Evolutionary conservation across 2,113 vertebrate genomes (phyloP).

Genomic region (Eublepharis macularius): DNA sequence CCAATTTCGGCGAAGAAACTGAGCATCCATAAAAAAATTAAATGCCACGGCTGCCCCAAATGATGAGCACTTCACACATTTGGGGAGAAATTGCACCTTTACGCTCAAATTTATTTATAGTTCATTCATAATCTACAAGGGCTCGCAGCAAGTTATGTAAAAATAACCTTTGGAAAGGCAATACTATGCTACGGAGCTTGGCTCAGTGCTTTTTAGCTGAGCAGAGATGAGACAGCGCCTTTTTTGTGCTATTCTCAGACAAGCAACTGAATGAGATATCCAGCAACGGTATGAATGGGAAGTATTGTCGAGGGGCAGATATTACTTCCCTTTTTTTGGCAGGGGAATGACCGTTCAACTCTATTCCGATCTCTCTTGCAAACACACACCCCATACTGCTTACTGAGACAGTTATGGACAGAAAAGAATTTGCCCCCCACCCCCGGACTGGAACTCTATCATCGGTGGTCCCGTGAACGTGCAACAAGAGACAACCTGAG

Average conservation of each 20-base stretch:
- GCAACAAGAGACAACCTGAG: conserved; percentile 18
- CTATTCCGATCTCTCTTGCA: background rate
- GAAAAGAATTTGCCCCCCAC: conserved; percentile 25
- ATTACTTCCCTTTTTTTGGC: conserved; percentile 16
- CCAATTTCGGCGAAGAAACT: conserved; percentile 19
- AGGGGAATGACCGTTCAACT: background rate
- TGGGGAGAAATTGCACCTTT: conserved; percentile 2
- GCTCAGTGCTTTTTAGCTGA: background rate
- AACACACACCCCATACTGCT: conserved; percentile 9
- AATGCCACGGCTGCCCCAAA: conserved; percentile 34
- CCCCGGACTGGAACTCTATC: background rate
- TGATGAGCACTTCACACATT: conserved; percentile 22
- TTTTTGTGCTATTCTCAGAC: conserved; percentile 22
- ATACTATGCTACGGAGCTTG: conserved; percentile 7
- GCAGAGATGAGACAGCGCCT: background rate
- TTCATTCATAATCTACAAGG: conserved; percentile 8
- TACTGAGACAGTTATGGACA: background rate
- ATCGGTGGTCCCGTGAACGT: background rate
- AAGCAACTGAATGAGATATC: background rate
- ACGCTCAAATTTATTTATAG: conserved; percentile 48
- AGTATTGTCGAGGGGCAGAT: background rate
- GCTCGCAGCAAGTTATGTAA: conserved; percentile 10
- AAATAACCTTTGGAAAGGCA: background rate
- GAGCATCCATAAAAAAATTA: conserved; percentile 25
- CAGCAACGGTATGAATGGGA: background rate